Evolutionary conservation across 1,140 invertebrate genomes (phyloP).

Genomic region (Armadillidium nasatum): DNA sequence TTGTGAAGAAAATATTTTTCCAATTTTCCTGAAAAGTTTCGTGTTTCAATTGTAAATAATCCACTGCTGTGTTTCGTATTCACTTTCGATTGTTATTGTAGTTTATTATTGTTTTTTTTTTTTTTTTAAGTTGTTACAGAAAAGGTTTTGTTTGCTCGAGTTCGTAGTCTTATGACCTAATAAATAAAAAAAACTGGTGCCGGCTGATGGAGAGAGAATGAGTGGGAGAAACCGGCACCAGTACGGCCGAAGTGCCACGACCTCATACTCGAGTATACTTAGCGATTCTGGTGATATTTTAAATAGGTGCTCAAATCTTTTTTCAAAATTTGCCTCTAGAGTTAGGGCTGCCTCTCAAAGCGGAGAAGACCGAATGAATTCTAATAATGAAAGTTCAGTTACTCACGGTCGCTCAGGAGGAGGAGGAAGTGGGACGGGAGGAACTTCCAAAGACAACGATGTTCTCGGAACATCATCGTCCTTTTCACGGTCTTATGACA

Average conservation of each 20-base stretch:
- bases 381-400: constrained; percentile 24
- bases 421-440: neutral
- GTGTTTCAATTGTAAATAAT: too few relatives aligned
- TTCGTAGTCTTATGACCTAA: neutral
- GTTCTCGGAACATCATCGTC: neutral
- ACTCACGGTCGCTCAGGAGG: neutral
- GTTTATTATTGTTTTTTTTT: too few relatives aligned
- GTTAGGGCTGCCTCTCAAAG: constrained; percentile 39
- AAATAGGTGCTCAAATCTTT: constrained; percentile 41
- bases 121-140: too few relatives aligned
- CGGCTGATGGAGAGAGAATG: constrained; percentile 23
- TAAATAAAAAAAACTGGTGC: neutral
- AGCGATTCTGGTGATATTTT: constrained; percentile 42
- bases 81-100: too few relatives aligned
- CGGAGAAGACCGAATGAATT: constrained; percentile 37
- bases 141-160: too few relatives aligned
- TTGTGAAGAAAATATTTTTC: too few relatives aligned
- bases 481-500: constrained; percentile 16
- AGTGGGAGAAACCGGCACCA: constrained; percentile 40
- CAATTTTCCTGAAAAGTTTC: too few relatives aligned
- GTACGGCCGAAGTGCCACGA: constrained; percentile 44
- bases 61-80: too few relatives aligned
- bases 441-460: too few relatives aligned
- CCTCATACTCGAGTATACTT: constrained; percentile 41
- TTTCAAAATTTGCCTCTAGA: constrained; percentile 42